phyloP scores from a whole-genome alignment of 64 coral and sea anemone species.

The Anthopleura sola region DNA sequence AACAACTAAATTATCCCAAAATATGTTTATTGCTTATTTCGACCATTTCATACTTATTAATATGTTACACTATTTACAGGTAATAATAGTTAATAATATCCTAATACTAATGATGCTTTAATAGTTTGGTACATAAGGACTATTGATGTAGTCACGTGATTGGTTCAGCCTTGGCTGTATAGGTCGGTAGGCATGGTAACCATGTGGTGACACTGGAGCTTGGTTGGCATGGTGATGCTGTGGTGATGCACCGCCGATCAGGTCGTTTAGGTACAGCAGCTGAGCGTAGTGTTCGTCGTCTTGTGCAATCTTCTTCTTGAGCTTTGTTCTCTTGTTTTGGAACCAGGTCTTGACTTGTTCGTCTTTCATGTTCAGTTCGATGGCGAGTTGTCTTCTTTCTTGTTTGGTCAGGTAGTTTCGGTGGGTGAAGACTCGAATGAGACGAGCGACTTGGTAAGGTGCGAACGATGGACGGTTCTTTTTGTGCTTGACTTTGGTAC shows the following conservation, averaged over 20 bases:
- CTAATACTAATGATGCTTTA: neutral
- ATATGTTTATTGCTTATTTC: neutral
- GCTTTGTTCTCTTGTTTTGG: slow-evolving; percentile 50
- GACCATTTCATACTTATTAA: neutral
- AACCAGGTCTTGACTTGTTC: slow-evolving; percentile 66
- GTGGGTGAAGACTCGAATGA: slow-evolving; percentile 23
- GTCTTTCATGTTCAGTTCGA: slow-evolving; percentile 38
- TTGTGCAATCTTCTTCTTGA: slow-evolving; percentile 28
- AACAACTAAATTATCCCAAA: neutral
- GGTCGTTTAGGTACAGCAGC: slow-evolving; percentile 20
- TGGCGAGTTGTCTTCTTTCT: slow-evolving; percentile 14
- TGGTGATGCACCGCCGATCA: neutral
- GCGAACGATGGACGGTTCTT: slow-evolving; percentile 21
- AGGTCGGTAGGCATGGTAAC: slow-evolving; percentile 9
- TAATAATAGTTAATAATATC: neutral
- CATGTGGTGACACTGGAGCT: neutral
- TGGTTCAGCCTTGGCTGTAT: neutral
- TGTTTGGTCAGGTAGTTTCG: slow-evolving; percentile 24
- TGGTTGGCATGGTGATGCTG: slow-evolving; percentile 12
- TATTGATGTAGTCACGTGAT: neutral
- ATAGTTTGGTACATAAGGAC: neutral
- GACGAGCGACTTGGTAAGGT: neutral
- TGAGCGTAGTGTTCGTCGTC: slow-evolving; percentile 18
- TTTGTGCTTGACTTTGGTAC: neutral
- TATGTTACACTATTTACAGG: neutral